Conservation (phyloP, 1,140 invertebrate genomes). For the Hyles euphorbiae region DNA sequence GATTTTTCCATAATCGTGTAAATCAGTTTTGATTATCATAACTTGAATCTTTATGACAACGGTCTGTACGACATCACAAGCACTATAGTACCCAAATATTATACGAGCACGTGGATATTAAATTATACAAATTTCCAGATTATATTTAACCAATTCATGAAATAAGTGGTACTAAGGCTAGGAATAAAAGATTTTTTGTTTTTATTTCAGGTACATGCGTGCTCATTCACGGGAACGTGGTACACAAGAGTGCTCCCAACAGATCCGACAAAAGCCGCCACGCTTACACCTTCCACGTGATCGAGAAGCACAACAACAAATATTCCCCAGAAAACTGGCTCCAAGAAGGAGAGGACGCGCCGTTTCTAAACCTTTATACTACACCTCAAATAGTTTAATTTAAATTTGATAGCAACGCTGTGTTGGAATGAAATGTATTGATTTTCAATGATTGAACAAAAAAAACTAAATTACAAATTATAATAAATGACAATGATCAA, state of each 20-base stretch:
- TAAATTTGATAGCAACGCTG: slow-evolving; percentile 10
- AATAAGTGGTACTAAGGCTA: not conserved
- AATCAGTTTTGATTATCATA: too few species aligned
- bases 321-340: slow-evolving; percentile 93
- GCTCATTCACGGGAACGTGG: slow-evolving; percentile 93
- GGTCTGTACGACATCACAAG: too few species aligned
- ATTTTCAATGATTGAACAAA: not conserved
- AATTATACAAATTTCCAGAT: too few species aligned
- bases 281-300: slow-evolving; percentile 96
- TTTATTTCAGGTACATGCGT: slow-evolving; percentile 85
- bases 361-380: slow-evolving; percentile 58
- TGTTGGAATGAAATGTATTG: not conserved
- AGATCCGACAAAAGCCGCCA: slow-evolving; percentile 89
- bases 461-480: not conserved
- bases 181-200: not conserved
- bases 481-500: too few species aligned
- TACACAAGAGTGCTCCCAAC: slow-evolving; percentile 94
- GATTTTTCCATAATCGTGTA: too few species aligned
- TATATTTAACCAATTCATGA: too few species aligned
- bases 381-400: slow-evolving; percentile 44
- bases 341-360: slow-evolving; percentile 74
- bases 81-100: too few species aligned
- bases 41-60: too few species aligned
- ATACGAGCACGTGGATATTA: too few species aligned
- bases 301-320: slow-evolving; percentile 85